Evolutionary conservation across 2,113 vertebrate species (phyloP), one percentile per base, ranked within the genome.

Genomic region (Paracanthobrama guichenoti): DNA sequence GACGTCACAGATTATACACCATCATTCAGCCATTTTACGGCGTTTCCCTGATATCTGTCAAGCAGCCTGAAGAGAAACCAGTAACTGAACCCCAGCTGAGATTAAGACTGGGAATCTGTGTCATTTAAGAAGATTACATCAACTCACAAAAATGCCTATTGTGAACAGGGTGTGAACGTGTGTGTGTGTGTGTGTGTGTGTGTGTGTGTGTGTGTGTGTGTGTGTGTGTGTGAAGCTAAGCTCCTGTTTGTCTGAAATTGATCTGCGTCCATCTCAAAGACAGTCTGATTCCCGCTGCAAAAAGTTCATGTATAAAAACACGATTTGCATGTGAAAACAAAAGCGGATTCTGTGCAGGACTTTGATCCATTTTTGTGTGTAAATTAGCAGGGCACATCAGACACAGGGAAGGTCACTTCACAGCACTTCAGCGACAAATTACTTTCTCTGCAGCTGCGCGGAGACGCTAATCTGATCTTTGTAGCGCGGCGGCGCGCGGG

Each of bases 301-400:
- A 83, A 84, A 88, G 90, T 90, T 90, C 88, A 88, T 85, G 88
- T 88, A 73, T 74, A 59, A 82, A 84, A 82, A 79, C 66, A 87
- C 18, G 79, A 92, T 91, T 91, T 90, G 86, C 89, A 90, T 92
- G 82, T 86, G 87, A 92, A 92, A 88, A 90, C 85, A 87, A 88
- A 88, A 78, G 85, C 83, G 72, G 53, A 55, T 73, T 84, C 71
- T 69, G 64, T 76, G 74, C 79, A 16, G 66, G 74, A 85, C 91
- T 92, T 90, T 91, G 91, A 90, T 91, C 87, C 85, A 85, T 88
- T 89, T 90, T 79, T 86, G 90, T 84, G 86, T 84, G 80, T 84
- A 88, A 89, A 91, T 89, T 86, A 89, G 85, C 44, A 78, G 89
- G 87, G 82, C 87, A 86, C 81, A 86, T 72, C 81, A 85, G 72